Evolutionary conservation across 2,888 invertebrate species (phyloP), one percentile per base, ranked within the genome.

Genomic region (Catocala sponsa): DNA sequence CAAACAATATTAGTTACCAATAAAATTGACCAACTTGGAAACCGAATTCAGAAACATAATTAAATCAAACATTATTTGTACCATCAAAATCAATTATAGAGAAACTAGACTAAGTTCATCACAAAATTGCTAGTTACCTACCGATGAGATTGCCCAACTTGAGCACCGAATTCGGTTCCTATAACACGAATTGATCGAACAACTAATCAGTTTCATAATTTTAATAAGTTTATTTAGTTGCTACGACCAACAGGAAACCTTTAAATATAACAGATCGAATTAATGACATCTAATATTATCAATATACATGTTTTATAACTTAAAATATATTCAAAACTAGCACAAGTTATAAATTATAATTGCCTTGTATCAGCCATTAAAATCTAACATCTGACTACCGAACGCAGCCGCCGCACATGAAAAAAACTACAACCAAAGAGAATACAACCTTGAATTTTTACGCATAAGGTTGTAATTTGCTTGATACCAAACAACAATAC

Each of bases 261-360:
- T 7, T 5, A 42, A 52, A 25, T 12, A n/a, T 5, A 41, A 55
- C 43, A 35, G 33, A 33, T 15, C 50, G 46, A 46, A 52, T 46
- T 38, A 58, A 58, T 47, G 41, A 46, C 51, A 15, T 52, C 25
- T 47, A 49, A 49, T 33, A 58, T 44, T 33, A 57, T 51, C 44
- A 51, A 50, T 47, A 53, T 53, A 12, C 33, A 12, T 59, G 47
- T 61, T 61, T 55, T 61, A 62, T 43, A 7, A 48, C 35, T 33
- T 41, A 25, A 53, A 54, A 58, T 54, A 57, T 38, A 54, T 58
- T 58, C 38, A 33, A 54, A 63, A 55, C 46, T 55, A 53, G 52
- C 52, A 67, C 11, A 59, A 49, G 48, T 57, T 41, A 76, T 72
- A 78, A 78, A 76, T 78, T 63, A 72, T 60, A 49, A 62, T 54